These are phyloP conservation scores for Corythoichthys intestinalis DNA, from an alignment of 2,113 vertebrate species.

Conservation along the genomic window DNA sequence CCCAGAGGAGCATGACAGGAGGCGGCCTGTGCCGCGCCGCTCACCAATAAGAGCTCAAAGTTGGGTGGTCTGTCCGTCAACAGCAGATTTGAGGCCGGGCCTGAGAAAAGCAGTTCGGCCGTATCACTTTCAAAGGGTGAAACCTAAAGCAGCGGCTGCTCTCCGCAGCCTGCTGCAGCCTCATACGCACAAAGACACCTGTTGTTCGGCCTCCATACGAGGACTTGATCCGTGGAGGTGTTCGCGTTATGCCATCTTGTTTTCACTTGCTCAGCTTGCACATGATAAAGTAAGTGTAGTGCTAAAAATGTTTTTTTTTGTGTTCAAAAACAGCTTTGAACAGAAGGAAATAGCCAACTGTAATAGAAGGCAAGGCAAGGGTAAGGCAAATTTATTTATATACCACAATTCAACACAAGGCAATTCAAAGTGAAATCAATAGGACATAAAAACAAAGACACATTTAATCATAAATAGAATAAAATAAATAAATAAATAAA, in stretches of 20 bases:
- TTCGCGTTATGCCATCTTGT: constrained; percentile 56
- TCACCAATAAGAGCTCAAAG: constrained; percentile 64
- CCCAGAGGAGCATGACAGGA: constrained; percentile 63
- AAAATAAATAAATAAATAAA: too few species aligned
- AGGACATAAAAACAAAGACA: too few species aligned
- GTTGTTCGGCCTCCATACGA: constrained; percentile 71
- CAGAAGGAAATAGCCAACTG: neutral
- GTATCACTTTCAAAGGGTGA: constrained; percentile 79
- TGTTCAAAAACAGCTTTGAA: neutral
- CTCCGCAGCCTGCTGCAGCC: constrained; percentile 56
- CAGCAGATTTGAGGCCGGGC: constrained; percentile 73
- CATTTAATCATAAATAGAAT: too few species aligned
- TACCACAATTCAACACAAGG: too few species aligned
- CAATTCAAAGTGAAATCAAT: too few species aligned
- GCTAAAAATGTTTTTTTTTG: neutral
- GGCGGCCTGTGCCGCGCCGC: constrained; percentile 58
- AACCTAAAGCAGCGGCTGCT: constrained; percentile 65
- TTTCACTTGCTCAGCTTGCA: constrained; percentile 38
- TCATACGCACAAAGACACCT: constrained; percentile 76
- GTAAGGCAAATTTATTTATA: too few species aligned
- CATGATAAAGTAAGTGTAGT: constrained; percentile 18
- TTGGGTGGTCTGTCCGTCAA: constrained; percentile 80
- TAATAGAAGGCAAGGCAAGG: neutral
- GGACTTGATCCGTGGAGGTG: constrained; percentile 66
- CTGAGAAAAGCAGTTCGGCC: constrained; percentile 76